Evolutionary conservation across 1,140 invertebrate genomes (phyloP).

Genomic region (Ridgeia piscesae): DNA sequence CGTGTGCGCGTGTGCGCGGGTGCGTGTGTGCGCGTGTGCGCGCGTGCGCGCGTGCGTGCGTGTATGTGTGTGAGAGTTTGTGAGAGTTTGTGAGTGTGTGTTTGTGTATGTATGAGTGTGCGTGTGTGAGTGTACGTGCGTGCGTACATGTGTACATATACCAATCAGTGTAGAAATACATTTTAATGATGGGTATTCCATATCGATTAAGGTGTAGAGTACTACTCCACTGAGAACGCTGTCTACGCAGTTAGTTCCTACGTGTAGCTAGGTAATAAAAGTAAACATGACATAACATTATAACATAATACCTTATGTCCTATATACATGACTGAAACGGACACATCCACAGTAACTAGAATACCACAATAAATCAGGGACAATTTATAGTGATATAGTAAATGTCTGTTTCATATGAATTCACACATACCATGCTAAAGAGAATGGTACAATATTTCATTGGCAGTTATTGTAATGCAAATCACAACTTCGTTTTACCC

Average conservation of each 20-base stretch:
- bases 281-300: neutral
- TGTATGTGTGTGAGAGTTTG: too few species aligned
- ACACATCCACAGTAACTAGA: neutral
- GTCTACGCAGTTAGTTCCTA: neutral
- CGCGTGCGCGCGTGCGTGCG: too few species aligned
- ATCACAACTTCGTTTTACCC: neutral
- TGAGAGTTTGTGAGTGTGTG: too few species aligned
- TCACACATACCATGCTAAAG: too few species aligned
- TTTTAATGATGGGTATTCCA: neutral
- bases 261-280: neutral
- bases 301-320: neutral
- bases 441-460: neutral
- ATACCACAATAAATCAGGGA: neutral
- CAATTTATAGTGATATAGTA: neutral
- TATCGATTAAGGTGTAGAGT: neutral
- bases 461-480: neutral
- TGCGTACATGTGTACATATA: neutral
- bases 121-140: too few species aligned
- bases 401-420: neutral
- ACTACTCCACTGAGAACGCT: too few species aligned
- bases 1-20: too few species aligned
- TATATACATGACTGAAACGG: neutral
- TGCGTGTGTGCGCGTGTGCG: too few species aligned
- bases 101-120: too few species aligned
- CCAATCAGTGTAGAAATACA: neutral